phyloP scores from a whole-genome alignment of 2,113 vertebrate species.

The Fregetta grallaria region DNA sequence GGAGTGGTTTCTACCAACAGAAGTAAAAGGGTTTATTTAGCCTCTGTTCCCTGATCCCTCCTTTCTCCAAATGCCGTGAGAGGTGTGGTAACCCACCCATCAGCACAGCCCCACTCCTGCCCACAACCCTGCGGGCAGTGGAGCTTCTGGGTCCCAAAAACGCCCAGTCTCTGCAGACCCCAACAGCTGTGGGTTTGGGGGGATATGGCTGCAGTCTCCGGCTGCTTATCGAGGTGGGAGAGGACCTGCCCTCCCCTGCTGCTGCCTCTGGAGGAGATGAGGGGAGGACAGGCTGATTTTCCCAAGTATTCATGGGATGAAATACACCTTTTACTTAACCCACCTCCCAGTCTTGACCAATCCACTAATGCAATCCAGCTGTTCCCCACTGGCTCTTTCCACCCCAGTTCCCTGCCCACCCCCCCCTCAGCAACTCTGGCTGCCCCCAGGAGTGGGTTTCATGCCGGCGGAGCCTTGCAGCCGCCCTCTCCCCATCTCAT shows the following conservation, averaged over 20 bases:
- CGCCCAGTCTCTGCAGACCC: not conserved
- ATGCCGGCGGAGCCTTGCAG: not conserved
- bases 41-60: not conserved
- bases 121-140: accelerated
- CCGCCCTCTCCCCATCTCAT: not conserved
- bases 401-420: not conserved
- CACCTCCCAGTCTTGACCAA: not conserved
- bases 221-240: accelerated
- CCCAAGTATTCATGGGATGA: not conserved
- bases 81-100: not conserved
- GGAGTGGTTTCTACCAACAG: not conserved
- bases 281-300: not conserved
- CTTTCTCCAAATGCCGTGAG: not conserved
- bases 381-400: not conserved
- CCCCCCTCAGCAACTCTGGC: not conserved
- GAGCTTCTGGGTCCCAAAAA: not conserved
- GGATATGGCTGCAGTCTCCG: not conserved
- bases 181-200: not conserved
- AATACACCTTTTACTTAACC: not conserved
- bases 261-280: not conserved
- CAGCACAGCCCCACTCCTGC: not conserved
- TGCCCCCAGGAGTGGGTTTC: not conserved
- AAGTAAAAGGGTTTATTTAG: not conserved
- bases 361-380: not conserved
- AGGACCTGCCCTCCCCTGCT: not conserved